phyloP scores from a whole-genome alignment of 92 coral and sea anemone species.

The Muricea muricata region DNA sequence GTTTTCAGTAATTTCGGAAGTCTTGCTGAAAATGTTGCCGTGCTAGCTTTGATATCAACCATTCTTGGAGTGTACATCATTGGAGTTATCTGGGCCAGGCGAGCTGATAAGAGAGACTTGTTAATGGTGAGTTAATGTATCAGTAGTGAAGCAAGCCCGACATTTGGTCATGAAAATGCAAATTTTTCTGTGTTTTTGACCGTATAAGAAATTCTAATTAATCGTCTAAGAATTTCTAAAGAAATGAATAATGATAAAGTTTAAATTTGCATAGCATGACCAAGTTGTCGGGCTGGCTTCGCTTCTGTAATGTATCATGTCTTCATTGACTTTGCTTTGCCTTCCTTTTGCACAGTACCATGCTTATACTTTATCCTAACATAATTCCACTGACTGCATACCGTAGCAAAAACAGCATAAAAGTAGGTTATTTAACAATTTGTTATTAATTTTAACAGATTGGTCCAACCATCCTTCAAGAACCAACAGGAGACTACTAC shows the following conservation, averaged over 20 bases:
- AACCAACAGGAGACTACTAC: background rate
- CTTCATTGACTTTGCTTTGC: background rate
- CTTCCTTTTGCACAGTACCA: background rate
- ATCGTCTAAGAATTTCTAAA: too few relatives aligned
- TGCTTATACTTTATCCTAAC: background rate
- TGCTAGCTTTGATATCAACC: background rate
- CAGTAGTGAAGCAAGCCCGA: too few relatives aligned
- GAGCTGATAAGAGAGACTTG: background rate
- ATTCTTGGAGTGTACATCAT: background rate
- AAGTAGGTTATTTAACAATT: too few relatives aligned
- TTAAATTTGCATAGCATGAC: too few relatives aligned
- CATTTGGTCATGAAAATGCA: too few relatives aligned
- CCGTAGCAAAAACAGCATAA: background rate
- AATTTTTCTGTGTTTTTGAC: too few relatives aligned
- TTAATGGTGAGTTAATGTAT: background rate
- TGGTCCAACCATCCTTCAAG: slow-evolving; percentile 17
- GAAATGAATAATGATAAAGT: too few relatives aligned
- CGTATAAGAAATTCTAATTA: too few relatives aligned
- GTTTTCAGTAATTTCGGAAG: background rate
- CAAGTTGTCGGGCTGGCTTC: background rate
- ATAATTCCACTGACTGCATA: background rate
- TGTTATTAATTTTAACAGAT: background rate
- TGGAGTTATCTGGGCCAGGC: background rate
- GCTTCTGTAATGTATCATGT: background rate
- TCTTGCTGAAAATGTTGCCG: background rate